Percentiles rank a stretch among this genome's conserved stretches.
Conservation (phyloP, 2,888 invertebrate species). For the Drosophila stalkeri region DNA sequence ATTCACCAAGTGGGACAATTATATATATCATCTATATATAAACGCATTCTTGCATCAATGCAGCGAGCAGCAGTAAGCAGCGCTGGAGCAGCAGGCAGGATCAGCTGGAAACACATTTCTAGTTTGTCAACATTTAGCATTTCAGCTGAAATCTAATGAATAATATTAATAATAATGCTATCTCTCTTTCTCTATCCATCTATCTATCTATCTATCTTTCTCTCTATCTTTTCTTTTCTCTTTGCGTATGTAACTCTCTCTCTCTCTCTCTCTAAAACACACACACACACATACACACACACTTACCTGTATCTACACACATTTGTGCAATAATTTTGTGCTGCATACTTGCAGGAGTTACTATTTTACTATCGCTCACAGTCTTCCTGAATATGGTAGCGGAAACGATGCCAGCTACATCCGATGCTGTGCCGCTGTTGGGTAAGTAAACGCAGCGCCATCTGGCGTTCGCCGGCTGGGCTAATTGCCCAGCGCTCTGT, state of each 20-base stretch:
- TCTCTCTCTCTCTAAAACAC: neutral
- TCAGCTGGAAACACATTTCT: constrained; percentile 29
- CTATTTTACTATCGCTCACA: constrained; percentile 98
- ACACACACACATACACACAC: constrained; percentile 8
- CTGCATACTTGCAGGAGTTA: constrained; percentile 90
- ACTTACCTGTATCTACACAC: neutral
- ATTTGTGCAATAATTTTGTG: constrained; percentile 35
- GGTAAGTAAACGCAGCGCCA: constrained; percentile 86
- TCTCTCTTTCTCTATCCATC: constrained; percentile 20
- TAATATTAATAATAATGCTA: constrained; percentile 19
- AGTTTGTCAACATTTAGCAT: constrained; percentile 30
- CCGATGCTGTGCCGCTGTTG: constrained; percentile 95
- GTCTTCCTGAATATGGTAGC: constrained; percentile 99
- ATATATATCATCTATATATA: neutral
- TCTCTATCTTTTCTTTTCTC: constrained; percentile 19
- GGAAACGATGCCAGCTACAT: constrained; percentile 99
- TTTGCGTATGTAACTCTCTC: constrained; percentile 6
- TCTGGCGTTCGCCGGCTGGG: constrained; percentile 20
- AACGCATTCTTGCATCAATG: constrained; percentile 37
- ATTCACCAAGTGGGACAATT: constrained; percentile 67
- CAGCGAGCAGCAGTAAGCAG: constrained; percentile 22
- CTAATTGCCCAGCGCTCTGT: constrained; percentile 8
- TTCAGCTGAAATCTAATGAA: neutral
- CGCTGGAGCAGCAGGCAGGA: constrained; percentile 38
- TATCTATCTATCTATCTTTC: constrained; percentile 21